Percentiles rank a stretch among this genome's conserved stretches.
phyloP scores from a whole-genome alignment of 2,797 vertebrate species.

The Fundulus diaphanus region DNA sequence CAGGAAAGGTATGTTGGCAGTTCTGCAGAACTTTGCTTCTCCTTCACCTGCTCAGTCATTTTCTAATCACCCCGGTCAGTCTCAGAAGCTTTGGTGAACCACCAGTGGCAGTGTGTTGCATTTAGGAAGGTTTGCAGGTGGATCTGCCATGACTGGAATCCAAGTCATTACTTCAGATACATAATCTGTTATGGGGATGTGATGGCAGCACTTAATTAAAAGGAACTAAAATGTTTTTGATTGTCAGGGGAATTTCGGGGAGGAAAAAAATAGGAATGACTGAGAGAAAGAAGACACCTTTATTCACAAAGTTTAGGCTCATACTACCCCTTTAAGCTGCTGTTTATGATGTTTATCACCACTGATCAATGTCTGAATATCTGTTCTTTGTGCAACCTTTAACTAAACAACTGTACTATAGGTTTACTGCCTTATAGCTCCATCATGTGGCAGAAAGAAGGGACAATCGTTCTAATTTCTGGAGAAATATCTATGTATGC shows the following conservation, averaged over 20 bases:
- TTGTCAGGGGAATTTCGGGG: constrained; percentile 11
- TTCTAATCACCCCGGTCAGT: neutral
- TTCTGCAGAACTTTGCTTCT: constrained; percentile 29
- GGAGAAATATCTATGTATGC: neutral
- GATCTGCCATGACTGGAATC: neutral
- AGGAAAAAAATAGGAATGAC: neutral
- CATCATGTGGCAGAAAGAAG: constrained; percentile 40
- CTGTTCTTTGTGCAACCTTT: neutral
- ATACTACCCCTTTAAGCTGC: neutral
- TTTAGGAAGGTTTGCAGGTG: neutral
- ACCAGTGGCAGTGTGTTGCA: neutral
- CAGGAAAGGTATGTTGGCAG: constrained; percentile 5
- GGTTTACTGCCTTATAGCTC: constrained; percentile 12
- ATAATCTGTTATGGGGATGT: constrained; percentile 45
- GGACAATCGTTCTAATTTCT: neutral
- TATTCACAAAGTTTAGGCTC: neutral
- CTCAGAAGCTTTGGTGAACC: neutral
- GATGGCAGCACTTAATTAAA: constrained; percentile 66
- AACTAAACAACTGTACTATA: neutral
- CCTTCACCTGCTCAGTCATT: neutral
- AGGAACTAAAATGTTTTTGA: constrained; percentile 64
- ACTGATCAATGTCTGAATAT: neutral
- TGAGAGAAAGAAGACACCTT: neutral
- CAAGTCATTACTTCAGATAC: neutral
- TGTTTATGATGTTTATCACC: neutral